Evolutionary conservation across 2,797 vertebrate genomes (phyloP).

Genomic region (Sebastes umbrosus): DNA sequence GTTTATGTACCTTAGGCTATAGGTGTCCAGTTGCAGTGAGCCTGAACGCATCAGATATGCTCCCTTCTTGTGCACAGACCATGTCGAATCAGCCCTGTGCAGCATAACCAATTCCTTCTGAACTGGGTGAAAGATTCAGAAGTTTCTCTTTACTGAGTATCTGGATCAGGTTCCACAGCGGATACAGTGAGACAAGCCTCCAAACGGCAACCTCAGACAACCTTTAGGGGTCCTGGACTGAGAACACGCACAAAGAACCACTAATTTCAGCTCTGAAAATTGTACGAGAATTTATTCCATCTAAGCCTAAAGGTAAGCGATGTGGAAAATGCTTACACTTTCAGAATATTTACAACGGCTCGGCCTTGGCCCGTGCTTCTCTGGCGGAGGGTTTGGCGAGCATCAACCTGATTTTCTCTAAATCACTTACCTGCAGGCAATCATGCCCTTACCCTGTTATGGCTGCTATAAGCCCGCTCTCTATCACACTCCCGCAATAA

Average conservation of each 20-base stretch:
- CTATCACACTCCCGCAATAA: constrained; percentile 57
- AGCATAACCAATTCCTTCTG: constrained; percentile 45
- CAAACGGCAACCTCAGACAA: constrained; percentile 32
- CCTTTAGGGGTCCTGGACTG: constrained; percentile 42
- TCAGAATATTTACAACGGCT: constrained; percentile 69
- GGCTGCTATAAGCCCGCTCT: constrained; percentile 60
- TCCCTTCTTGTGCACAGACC: constrained; percentile 46
- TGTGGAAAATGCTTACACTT: constrained; percentile 78
- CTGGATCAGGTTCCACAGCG: constrained; percentile 34
- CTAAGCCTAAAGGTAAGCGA: constrained; percentile 53
- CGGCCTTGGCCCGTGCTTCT: constrained; percentile 64
- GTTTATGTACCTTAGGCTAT: neutral
- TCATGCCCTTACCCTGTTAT: constrained; percentile 63
- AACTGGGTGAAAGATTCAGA: constrained; percentile 53
- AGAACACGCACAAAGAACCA: constrained; percentile 55
- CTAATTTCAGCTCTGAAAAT: constrained; percentile 70
- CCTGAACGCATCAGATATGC: constrained; percentile 37
- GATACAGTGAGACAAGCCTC: constrained; percentile 46
- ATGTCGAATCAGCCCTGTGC: constrained; percentile 55
- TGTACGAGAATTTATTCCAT: constrained; percentile 72
- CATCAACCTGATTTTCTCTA: constrained; percentile 70
- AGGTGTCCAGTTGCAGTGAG: constrained; percentile 27
- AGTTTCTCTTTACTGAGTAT: constrained; percentile 40
- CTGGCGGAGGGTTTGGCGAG: constrained; percentile 51
- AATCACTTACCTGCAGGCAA: constrained; percentile 74